Evolutionary conservation across 2,888 invertebrate genomes (phyloP), one percentile per base, ranked within the genome.

Genomic region (Caenorhabditis macrosperma): DNA sequence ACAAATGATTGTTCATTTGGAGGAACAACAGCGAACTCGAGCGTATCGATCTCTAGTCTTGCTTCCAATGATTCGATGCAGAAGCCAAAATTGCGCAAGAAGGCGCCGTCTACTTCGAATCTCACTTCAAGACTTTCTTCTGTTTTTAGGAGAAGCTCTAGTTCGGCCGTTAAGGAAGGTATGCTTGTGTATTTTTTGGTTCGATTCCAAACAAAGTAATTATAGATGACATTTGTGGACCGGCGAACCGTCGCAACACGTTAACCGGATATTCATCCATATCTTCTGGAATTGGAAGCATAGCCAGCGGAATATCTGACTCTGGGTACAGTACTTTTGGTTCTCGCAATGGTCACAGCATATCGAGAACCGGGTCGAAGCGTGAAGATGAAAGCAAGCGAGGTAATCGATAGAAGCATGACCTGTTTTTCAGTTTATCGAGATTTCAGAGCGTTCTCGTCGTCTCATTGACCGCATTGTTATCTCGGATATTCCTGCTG

Each of bases 201-300:
- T n/a, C n/a, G n/a, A n/a, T n/a, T n/a, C n/a, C n/a, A n/a, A n/a
- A n/a, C n/a, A n/a, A n/a, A n/a, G n/a, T n/a, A n/a, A n/a, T n/a
- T 59, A 24, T 22, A 59, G 57, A 59, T 38, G 57, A 60, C 1
- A 15, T 38, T 20, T 26, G 24, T 52, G 10, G 15, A 0, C n/a
- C 5, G 3, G 17, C 35, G 9, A 67, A 57, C 28, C 78, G 78
- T 46, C 67, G 78, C 9, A 78, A 61, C 33, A 78, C 78, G 6
- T 41, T 78, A 20, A 78, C 67, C 12, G 78, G 78, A 5, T 74
- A 54, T 22, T 78, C 78, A 4, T 78, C 78, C 2, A 78, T 64
- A 20, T 78, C 78, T 0, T 78, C 78, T 12, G 78, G 78, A 30
- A 74, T 78, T n/a, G 78, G 78, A 26, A 78, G 78, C 22, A 78